phyloP scores from a whole-genome alignment of 2,113 vertebrate genomes.

The Cyphotilapia sp. region DNA sequence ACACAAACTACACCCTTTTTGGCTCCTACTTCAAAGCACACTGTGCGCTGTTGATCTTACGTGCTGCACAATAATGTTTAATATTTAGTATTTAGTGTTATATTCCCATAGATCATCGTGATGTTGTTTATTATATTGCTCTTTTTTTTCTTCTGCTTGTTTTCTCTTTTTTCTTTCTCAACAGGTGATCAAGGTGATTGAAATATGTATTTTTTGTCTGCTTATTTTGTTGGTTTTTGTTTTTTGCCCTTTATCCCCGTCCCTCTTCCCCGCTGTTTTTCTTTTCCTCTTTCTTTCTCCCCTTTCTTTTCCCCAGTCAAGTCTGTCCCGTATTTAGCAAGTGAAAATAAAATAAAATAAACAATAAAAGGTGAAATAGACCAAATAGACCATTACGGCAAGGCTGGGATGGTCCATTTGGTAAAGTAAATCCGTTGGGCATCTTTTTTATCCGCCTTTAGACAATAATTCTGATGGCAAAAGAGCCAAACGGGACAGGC shows the following conservation, averaged over 20 bases:
- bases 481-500: not conserved
- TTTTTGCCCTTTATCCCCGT: not conserved
- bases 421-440: not conserved
- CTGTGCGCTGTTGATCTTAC: accelerated
- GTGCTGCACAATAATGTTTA: too few species aligned
- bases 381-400: not conserved
- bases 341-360: not conserved
- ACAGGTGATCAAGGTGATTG: too few species aligned
- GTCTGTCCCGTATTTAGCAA: accelerated
- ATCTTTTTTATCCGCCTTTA: accelerated
- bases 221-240: too few species aligned
- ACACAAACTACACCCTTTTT: too few species aligned
- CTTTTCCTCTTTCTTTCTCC: not conserved
- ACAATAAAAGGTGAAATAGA: not conserved
- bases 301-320: not conserved
- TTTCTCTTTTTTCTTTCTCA: too few species aligned
- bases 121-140: accelerated
- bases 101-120: accelerated
- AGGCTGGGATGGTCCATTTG: not conserved
- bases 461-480: not conserved
- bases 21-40: too few species aligned
- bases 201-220: too few species aligned
- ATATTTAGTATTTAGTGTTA: too few species aligned
- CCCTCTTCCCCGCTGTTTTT: not conserved
- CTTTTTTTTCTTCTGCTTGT: too few species aligned